phyloP scores from a whole-genome alignment of 2,888 invertebrate species.

The Lamellibrachia satsuma region DNA sequence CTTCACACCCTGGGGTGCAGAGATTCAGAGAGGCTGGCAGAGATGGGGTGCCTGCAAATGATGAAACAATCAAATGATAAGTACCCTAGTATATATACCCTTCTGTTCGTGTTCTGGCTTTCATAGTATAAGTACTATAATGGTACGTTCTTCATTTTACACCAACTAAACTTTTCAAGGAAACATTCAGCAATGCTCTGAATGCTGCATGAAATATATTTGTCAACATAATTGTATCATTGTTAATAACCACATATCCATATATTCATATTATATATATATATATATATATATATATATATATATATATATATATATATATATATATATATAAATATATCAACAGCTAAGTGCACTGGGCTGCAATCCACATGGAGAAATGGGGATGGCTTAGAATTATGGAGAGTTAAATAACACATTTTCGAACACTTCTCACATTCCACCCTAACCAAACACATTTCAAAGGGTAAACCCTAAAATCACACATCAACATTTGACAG shows the following conservation, averaged over 20 bases:
- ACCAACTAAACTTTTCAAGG: background rate
- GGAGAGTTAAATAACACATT: background rate
- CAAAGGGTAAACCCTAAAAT: background rate
- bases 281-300: too few relatives aligned
- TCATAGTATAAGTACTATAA: background rate
- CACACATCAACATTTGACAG: background rate
- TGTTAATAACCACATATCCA: too few relatives aligned
- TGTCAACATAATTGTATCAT: background rate
- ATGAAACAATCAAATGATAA: background rate
- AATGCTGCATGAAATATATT: background rate
- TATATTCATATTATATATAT: too few relatives aligned
- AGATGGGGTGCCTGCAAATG: background rate
- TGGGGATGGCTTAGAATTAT: too few relatives aligned
- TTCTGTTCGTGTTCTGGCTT: background rate
- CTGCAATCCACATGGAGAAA: too few relatives aligned
- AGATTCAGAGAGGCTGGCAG: background rate
- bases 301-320: too few relatives aligned
- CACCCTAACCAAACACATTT: background rate
- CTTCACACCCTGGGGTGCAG: background rate
- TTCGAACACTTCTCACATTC: background rate
- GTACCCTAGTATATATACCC: background rate
- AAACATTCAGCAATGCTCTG: background rate
- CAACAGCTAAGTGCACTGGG: too few relatives aligned
- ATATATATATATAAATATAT: too few relatives aligned
- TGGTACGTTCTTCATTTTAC: background rate